phyloP scores from a whole-genome alignment of 1,140 invertebrate genomes.

The Heliconius hermathena region DNA sequence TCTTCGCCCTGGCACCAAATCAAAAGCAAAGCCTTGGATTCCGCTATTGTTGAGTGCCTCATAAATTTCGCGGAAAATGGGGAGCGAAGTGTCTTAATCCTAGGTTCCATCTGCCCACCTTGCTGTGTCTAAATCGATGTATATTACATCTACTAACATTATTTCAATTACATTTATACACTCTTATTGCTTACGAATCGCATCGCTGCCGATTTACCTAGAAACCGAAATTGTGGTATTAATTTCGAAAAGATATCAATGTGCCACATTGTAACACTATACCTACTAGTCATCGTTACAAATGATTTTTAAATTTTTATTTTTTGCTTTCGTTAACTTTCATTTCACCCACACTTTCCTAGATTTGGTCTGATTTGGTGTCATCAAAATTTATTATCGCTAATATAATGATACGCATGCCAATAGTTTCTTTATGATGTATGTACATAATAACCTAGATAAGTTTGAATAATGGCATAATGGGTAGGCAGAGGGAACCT shows the following conservation, averaged over 20 bases:
- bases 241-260: conserved; percentile 31
- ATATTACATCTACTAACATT: not conserved
- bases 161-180: not conserved
- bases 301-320: conserved; percentile 43
- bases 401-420: conserved; percentile 7
- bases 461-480: not conserved
- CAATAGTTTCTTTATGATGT: not conserved
- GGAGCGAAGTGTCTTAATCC: too few relatives aligned
- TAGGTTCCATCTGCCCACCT: too few relatives aligned
- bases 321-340: conserved; percentile 55
- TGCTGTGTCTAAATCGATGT: too few relatives aligned
- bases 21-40: too few relatives aligned
- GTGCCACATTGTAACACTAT: conserved; percentile 39
- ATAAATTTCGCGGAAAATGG: too few relatives aligned
- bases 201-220: conserved; percentile 14
- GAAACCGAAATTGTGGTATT: conserved; percentile 28
- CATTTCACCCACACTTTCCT: conserved; percentile 39
- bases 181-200: not conserved
- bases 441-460: not conserved
- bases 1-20: too few relatives aligned
- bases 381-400: not conserved
- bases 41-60: too few relatives aligned
- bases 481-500: too few relatives aligned
- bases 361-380: conserved; percentile 41
- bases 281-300: conserved; percentile 52